A percentile compares a stretch with the other conserved stretches of the same genome.
These are phyloP conservation scores for Ooceraea biroi DNA, from an alignment of 1,140 invertebrate species.

Conservation along the genomic window DNA sequence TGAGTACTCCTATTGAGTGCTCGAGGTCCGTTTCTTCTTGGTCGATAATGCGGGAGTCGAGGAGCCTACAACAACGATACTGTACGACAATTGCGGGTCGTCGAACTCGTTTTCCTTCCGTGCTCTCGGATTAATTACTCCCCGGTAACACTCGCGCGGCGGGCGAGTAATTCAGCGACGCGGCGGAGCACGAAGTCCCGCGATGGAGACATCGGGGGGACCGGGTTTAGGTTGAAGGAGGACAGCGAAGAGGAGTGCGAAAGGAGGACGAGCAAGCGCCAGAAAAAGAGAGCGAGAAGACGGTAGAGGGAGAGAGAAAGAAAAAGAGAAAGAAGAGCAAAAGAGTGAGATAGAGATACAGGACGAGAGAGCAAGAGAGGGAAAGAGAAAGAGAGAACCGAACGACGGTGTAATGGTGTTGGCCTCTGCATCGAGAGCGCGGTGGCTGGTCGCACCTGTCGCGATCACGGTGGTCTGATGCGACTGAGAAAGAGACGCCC, in stretches of 20 bases:
- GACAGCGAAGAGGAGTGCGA: neutral
- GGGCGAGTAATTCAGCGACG: conserved; percentile 53
- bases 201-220: conserved; percentile 75
- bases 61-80: neutral
- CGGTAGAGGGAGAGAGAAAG: conserved; percentile 61
- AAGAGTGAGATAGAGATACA: conserved; percentile 55
- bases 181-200: conserved; percentile 60
- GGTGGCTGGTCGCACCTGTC: conserved; percentile 84
- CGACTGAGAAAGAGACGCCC: conserved; percentile 80
- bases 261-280: conserved; percentile 6
- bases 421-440: conserved; percentile 82
- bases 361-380: conserved; percentile 54
- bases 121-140: conserved; percentile 58
- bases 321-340: conserved; percentile 55
- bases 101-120: conserved; percentile 48
- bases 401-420: conserved; percentile 79
- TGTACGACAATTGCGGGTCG: conserved; percentile 36
- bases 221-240: conserved; percentile 55
- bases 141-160: conserved; percentile 53
- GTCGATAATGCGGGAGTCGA: neutral
- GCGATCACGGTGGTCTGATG: conserved; percentile 83
- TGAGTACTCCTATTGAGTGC: too few relatives aligned
- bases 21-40: neutral
- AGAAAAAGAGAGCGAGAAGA: conserved; percentile 39
- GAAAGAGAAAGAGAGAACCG: conserved; percentile 63